A percentile compares a stretch with the other conserved stretches of the same genome.
Conservation (phyloP, 2,888 invertebrate genomes). For the Cremastinae sp. region DNA sequence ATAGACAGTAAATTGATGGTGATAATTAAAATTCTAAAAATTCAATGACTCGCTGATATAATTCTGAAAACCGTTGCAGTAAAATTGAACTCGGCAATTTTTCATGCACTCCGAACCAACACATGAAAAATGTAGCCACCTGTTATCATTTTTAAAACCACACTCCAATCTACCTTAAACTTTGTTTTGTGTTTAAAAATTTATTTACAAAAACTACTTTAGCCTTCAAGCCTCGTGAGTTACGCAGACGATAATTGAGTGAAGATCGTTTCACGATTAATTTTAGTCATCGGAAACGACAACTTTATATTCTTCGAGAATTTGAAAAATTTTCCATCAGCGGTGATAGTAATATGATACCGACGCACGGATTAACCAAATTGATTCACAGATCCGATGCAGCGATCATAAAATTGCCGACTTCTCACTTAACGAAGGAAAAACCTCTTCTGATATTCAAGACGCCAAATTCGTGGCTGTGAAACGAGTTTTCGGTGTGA, state of each 20-base stretch:
- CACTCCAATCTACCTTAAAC: too few species aligned
- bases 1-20: too few species aligned
- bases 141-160: too few species aligned
- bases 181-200: too few species aligned
- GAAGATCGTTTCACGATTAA: conserved; percentile 64
- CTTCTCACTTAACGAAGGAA: conserved; percentile 41
- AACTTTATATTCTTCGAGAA: conserved; percentile 25
- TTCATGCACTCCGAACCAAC: too few species aligned
- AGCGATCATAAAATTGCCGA: conserved; percentile 36
- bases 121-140: too few species aligned
- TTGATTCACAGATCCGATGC: conserved; percentile 16
- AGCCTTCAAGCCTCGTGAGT: not conserved
- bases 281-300: conserved; percentile 67
- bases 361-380: conserved; percentile 5
- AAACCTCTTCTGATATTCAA: conserved; percentile 22
- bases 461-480: conserved; percentile 22
- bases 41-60: too few species aligned
- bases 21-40: too few species aligned
- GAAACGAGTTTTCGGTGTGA: conserved; percentile 10
- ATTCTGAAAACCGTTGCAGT: too few species aligned
- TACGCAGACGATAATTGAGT: conserved; percentile 39
- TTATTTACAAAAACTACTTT: conserved; percentile 50
- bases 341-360: conserved; percentile 18
- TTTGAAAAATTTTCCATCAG: not conserved
- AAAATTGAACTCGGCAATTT: too few species aligned